Conservation (phyloP, 2,797 vertebrate species). For the Cottoperca gobio region DNA sequence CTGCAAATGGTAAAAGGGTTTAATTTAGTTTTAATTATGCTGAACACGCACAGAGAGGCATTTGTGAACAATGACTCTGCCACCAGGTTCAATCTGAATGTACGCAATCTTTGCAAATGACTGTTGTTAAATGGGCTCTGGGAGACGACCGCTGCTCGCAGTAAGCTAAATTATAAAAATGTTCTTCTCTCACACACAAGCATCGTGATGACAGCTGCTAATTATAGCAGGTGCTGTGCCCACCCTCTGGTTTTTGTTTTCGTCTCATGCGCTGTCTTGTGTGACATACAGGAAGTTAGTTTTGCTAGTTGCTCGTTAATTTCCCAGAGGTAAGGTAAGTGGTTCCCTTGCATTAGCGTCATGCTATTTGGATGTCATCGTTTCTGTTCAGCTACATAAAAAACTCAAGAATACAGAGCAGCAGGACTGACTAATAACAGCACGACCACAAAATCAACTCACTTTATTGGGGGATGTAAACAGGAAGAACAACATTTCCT, state of each 20-base stretch:
- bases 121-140: conserved; percentile 16
- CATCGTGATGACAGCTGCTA: conserved; percentile 53
- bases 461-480: not conserved
- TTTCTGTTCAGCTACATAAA: conserved; percentile 19
- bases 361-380: conserved; percentile 41
- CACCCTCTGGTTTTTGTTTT: conserved; percentile 50
- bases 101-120: conserved; percentile 3
- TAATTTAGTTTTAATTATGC: not conserved
- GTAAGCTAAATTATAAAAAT: conserved; percentile 28
- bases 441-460: not conserved
- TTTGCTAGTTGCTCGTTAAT: conserved; percentile 53
- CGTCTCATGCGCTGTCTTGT: conserved; percentile 40
- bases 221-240: conserved; percentile 47
- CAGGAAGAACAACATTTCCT: conserved; percentile 6
- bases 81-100: not conserved
- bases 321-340: conserved; percentile 55
- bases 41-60: conserved; percentile 1
- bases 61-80: not conserved
- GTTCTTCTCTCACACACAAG: conserved; percentile 20
- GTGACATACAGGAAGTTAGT: conserved; percentile 41
- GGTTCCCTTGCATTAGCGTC: conserved; percentile 35
- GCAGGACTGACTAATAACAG: not conserved
- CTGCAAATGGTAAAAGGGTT: conserved; percentile 1
- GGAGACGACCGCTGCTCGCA: conserved; percentile 3
- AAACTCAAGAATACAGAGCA: conserved; percentile 2